Evolutionary conservation across 1,140 invertebrate species (phyloP), one percentile per base, ranked within the genome.

Genomic region (Nixonia krombeini): DNA sequence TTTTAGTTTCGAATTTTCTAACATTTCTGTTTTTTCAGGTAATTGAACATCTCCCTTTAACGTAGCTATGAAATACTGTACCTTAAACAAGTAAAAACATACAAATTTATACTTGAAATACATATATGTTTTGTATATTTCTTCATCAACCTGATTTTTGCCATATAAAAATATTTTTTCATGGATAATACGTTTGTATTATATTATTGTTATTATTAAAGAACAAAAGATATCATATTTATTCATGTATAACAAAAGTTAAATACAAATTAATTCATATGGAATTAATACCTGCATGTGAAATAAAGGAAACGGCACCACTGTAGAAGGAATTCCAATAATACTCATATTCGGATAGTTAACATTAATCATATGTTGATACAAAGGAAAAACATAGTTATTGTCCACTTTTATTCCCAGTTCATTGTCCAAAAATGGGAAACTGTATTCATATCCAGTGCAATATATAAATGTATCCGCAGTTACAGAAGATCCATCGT

Each of bases 311-410:
- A 93, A 93, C 0, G 91, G 89, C 40, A 90, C 81, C 1, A 91
- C 87, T 25, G 75, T 76, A 57, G 85, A 86, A 0, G 88, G 87
- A 2, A 93, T 81, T 5, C 92, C 92, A 29, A 94, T 86, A 50
- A 94, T 90, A 31, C 83, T 86, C 87, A 94, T 88, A 7, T 86
- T 88, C 0, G 91, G 91, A 71, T 89, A 87, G 50, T 89, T 79
- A 0, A 90, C 87, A 72, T 93, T 90, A 5, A 94, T 87, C 4
- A 93, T 79, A 50, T 93, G 90, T 69, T 90, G 89, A 78, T 92
- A 92, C 1, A 95, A 85, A 0, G 91, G 91, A 17, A 87, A 82
- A 1, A 94, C 85, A 47, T 86, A 87, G 52, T 90, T 87, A 28
- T 89, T 86, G 0, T 88, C 80, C 0, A 89, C 79, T 4, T 76